Evolutionary conservation across 2,113 vertebrate species (phyloP), one percentile per base, ranked within the genome.

Genomic region (Labeo rohita): DNA sequence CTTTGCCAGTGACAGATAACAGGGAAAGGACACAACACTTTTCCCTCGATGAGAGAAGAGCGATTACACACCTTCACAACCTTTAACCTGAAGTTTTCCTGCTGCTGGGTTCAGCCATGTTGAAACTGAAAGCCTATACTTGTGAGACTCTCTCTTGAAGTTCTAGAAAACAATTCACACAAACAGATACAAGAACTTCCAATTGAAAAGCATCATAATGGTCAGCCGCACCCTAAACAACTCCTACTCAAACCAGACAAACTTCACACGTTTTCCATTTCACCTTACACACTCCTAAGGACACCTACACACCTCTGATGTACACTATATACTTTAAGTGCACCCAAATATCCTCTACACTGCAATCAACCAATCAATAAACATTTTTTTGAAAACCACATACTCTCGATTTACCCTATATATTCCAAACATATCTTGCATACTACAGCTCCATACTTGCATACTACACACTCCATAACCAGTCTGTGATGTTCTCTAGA

Each of bases 1-100:
- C 45, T 50, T 81, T 66, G 61, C n/a, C 45, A 28, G 43, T 82
- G 61, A 82, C 45, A 68, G 43, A 82, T 82, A 66, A 66, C 59
- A 66, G 79, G 18, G 34, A 63, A 8, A 8, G 18, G 18, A 59
- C 52, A 59, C 76, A 43, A 54, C 49, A 1, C 36, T 9, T 70
- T 43, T 10, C 36, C 36, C 68, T 70, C 36, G 50, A 15, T 2
- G 8, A 78, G 76, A 78, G 76, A 78, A 50, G 43, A 49, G 9
- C 12, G 43, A 50, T 50, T 50, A 39, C 52, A 39, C 52, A 54
- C 74, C 74, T 77, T 13, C 45, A 43, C 18, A 28, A n/a, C 45
- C 11, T 54, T 61, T 79, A 61, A 79, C 28, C 28, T 61, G 5
- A 8, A 1, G 18, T 76, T 6, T 52, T 76, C n/a, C 21, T 50